Evolutionary conservation across 2,113 vertebrate species (phyloP).

Genomic region (Mormyrus lacerda): DNA sequence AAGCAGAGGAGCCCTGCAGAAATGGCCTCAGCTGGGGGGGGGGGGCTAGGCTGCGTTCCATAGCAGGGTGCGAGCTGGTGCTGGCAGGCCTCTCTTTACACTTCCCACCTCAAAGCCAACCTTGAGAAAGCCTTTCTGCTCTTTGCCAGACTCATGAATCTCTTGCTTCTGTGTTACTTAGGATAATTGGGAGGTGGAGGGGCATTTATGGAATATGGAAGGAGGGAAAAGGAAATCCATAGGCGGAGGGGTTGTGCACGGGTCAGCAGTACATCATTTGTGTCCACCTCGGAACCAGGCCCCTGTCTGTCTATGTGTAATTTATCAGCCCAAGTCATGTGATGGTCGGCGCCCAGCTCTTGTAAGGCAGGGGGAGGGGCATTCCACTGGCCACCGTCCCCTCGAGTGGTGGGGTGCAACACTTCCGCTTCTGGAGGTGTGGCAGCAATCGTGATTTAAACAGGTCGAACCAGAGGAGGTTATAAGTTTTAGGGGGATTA

Average conservation of each 20-base stretch:
- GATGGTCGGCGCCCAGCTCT: background rate
- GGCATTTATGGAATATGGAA: constrained; percentile 20
- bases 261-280: constrained; percentile 27
- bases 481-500: background rate
- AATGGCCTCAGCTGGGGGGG: background rate
- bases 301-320: background rate
- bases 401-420: background rate
- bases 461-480: background rate
- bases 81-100: background rate
- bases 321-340: background rate
- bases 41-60: constrained; percentile 10
- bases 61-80: background rate
- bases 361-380: no score
- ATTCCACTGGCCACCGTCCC: background rate
- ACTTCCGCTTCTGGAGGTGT: background rate
- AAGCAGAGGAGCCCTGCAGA: background rate
- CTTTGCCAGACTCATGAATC: constrained; percentile 38
- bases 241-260: constrained; percentile 5
- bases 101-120: background rate
- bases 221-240: constrained; percentile 21
- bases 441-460: background rate
- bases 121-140: background rate
- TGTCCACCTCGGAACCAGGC: background rate
- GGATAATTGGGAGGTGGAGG: constrained; percentile 34
- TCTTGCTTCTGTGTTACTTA: constrained; percentile 36